Base-by-base conservation (phyloP, 2,888 invertebrate species). In the Hemithea aestivaria region DNA sequence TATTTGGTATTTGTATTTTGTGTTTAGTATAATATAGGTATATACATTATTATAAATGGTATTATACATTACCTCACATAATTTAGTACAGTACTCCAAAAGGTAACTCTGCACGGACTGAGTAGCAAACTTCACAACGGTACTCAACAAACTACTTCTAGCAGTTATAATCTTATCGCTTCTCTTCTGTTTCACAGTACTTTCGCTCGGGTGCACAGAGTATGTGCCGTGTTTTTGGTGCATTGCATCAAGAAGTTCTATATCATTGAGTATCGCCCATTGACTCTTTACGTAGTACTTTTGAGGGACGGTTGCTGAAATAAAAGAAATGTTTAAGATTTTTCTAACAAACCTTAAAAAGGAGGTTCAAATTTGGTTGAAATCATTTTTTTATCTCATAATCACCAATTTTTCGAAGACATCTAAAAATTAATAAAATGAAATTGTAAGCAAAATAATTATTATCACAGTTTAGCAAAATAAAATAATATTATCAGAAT, bases 21-120 rank as follows among this genome's bases (percentile, higher is more conserved):
- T n/a, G n/a, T n/a, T n/a, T n/a, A n/a, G n/a, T n/a, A n/a, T n/a
- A n/a, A n/a, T n/a, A n/a, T n/a, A n/a, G n/a, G n/a, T n/a, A n/a
- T n/a, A n/a, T n/a, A n/a, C n/a, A n/a, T n/a, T n/a, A n/a, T n/a
- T n/a, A n/a, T n/a, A n/a, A n/a, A n/a, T n/a, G n/a, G n/a, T n/a
- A n/a, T n/a, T n/a, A n/a, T n/a, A n/a, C n/a, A n/a, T n/a, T 5
- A 87, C 85, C 73, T 90, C 89, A 43, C 89, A 89, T 8, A 89
- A 53, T 49, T 66, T 75, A n/a, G 81, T 88, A 41, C 87, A 87
- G 2, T 80, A 84, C 33, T 87, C 82, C 40, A 90, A 61, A 25
- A 90, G 51, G 22, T 85, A 83, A n/a, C 66, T 84, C 52, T 88
- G 88, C 10, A 88, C 51, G 25, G 82, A 79, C 1, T 81, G 82